Evolutionary conservation across 2,888 invertebrate species (phyloP), one percentile per base, ranked within the genome.

Genomic region (Priocnemis perturbator): DNA sequence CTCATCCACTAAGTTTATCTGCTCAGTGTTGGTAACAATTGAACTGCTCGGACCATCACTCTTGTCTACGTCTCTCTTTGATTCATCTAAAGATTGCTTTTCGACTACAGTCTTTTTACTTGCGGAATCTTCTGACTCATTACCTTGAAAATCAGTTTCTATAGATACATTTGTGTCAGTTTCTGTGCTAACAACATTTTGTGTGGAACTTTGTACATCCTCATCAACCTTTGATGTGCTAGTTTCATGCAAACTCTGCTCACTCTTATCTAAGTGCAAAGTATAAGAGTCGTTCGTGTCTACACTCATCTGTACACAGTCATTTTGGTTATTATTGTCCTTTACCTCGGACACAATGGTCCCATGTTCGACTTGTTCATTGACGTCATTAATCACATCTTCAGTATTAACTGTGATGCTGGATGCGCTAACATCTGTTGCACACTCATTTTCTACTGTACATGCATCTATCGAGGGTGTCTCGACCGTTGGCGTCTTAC

Each of bases 1-100:
- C 44, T 55, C 57, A 45, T 79, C 70, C 17, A 69, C 67, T 52
- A 79, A 45, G 56, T 71, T 75, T 15, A 63, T 71, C 15, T 77
- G 19, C 62, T 79, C 72, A 26, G 75, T 14, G n/a, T 73, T 66
- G 11, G 64, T 60, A 50, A 63, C 70, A 9, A 71, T 23, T 0
- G 68, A 58, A 26, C 44, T 64, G 45, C 53, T 68, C 44, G 58
- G 60, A 58, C 52, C 53, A 21, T 61, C 30, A 15, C 30, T 37
- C 30, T 67, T 21, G 9, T 52, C 47, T 44, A 23, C 26, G 15
- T 68, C 57, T 47, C 52, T 57, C 21, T 58, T 21, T 2, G 37
- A 52, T 37, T 68, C 60, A 3, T 23, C 60, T n/a, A 58, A 23
- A 7, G 73, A 63, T 37, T 68, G 60, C 17, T 66, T 67, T 47